These are phyloP conservation scores for Pammene aurita DNA, from an alignment of 2,888 invertebrate genomes.

Conservation along the genomic window DNA sequence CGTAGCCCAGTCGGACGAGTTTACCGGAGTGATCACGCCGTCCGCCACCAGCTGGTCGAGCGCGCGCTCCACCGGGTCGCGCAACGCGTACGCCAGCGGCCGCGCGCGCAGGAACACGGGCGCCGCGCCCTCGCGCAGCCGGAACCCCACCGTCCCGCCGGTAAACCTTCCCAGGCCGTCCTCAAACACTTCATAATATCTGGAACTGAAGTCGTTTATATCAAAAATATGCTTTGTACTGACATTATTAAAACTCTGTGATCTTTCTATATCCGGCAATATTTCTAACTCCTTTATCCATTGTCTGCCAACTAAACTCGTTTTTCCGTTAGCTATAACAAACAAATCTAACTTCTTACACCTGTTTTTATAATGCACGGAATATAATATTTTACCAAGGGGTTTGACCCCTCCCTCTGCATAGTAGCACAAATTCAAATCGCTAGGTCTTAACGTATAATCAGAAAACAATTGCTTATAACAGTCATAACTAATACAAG, in stretches of 20 bases:
- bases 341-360: slow-evolving; percentile 12
- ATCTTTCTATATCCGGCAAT: background rate
- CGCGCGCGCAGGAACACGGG: too few relatives aligned
- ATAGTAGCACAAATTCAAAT: background rate
- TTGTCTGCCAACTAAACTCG: background rate
- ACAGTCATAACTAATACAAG: slow-evolving; percentile 1
- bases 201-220: background rate
- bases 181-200: background rate
- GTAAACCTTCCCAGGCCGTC: slow-evolving; percentile 48
- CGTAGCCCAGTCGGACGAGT: background rate
- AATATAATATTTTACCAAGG: background rate
- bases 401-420: background rate
- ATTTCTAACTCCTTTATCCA: background rate
- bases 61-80: slow-evolving; percentile 45
- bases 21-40: slow-evolving; percentile 44
- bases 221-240: background rate
- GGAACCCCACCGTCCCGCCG: slow-evolving; percentile 38
- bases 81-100: slow-evolving; percentile 29
- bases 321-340: background rate
- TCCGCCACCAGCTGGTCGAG: slow-evolving; percentile 43
- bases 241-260: background rate
- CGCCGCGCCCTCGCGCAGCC: background rate
- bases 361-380: background rate
- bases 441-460: background rate
- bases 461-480: background rate